Evolutionary conservation across 2,888 invertebrate species (phyloP).

Genomic region (Pollenia labialis): DNA sequence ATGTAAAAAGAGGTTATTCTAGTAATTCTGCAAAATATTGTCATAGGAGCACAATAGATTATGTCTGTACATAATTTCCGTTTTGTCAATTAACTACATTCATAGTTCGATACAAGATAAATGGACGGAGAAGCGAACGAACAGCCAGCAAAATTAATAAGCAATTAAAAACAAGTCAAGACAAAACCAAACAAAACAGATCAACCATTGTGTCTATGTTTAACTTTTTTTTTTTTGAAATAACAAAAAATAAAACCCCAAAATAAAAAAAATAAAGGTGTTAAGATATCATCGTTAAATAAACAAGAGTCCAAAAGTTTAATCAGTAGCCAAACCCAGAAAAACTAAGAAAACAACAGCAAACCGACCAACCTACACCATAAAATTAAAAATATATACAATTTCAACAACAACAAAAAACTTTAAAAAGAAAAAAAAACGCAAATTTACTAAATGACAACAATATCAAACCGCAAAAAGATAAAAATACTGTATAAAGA

Average conservation of each 20-base stretch:
- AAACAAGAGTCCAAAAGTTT: conserved; percentile 70
- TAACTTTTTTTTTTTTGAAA: background rate
- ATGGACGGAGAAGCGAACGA: background rate
- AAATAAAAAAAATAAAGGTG: conserved; percentile 69
- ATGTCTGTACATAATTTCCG: conserved; percentile 71
- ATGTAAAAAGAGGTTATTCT: too few species aligned
- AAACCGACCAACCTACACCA: conserved; percentile 58
- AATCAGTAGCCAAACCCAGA: conserved; percentile 75
- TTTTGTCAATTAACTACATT: conserved; percentile 72
- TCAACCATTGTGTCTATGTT: conserved; percentile 48
- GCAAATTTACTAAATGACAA: conserved; percentile 64
- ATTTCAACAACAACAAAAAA: conserved; percentile 36
- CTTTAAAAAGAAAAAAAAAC: conserved; percentile 34
- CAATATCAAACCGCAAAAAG: conserved; percentile 60
- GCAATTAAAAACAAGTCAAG: conserved; percentile 45
- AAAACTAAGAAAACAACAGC: conserved; percentile 60
- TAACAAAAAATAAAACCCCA: conserved; percentile 15
- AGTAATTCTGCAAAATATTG: background rate
- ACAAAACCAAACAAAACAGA: conserved; percentile 54
- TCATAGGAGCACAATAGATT: conserved; percentile 30
- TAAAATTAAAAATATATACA: conserved; percentile 35
- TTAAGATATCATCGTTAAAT: conserved; percentile 72
- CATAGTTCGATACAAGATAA: conserved; percentile 61
- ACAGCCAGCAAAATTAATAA: conserved; percentile 35
- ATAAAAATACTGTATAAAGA: conserved; percentile 53